These are phyloP conservation scores for Lysandra bellargus DNA, from an alignment of 2,888 invertebrate genomes.

Conservation along the genomic window DNA sequence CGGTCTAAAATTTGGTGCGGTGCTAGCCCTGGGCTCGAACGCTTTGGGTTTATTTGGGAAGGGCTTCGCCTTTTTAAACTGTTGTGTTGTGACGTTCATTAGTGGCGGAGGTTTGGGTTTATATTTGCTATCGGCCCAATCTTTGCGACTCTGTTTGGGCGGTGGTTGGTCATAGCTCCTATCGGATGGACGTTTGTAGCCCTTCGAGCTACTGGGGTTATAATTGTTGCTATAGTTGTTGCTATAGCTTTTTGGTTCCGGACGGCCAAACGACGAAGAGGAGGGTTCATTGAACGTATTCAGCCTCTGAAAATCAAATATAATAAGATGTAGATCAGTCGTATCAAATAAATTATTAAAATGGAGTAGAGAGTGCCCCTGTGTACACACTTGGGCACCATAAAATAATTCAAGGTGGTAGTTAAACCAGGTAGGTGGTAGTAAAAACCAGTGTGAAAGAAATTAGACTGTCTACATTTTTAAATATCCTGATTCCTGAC, in stretches of 20 bases:
- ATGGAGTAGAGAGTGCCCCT: neutral
- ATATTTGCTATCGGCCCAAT: neutral
- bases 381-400: neutral
- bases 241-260: neutral
- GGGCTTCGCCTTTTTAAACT: neutral
- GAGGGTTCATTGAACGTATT: neutral
- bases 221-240: neutral
- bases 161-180: neutral
- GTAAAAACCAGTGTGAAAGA: neutral
- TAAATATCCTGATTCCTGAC: neutral
- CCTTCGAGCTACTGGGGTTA: neutral
- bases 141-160: neutral
- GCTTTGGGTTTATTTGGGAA: constrained; percentile 8
- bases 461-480: neutral
- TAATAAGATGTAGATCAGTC: neutral
- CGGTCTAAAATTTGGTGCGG: neutral
- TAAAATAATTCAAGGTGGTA: neutral
- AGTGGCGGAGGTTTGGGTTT: neutral
- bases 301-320: constrained; percentile 25
- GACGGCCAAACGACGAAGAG: constrained; percentile 11
- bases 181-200: constrained; percentile 14
- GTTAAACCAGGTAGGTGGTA: neutral
- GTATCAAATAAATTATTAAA: neutral
- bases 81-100: neutral
- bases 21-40: neutral